Percentiles rank a stretch among this genome's conserved stretches.
Evolutionary conservation across 1,140 invertebrate genomes (phyloP).

Genomic region (Chlorops oryzae): DNA sequence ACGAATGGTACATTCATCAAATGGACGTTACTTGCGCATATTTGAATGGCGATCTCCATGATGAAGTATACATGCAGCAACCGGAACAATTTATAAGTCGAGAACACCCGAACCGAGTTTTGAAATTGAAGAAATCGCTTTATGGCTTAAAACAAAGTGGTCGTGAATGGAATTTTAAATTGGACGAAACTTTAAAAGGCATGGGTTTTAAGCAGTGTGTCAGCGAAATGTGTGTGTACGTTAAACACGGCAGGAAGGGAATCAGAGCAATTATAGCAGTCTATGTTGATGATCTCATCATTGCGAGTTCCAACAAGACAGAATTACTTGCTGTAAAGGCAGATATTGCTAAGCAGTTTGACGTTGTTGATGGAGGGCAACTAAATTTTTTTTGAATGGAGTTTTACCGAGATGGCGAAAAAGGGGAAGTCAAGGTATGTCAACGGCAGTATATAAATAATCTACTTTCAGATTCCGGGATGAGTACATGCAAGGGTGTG

Average conservation of each 20-base stretch:
- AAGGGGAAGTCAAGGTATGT: too few species aligned
- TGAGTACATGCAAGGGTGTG: too few species aligned
- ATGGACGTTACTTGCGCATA: conserved; percentile 9
- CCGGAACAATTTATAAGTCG: conserved; percentile 2
- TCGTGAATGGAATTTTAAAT: conserved; percentile 24
- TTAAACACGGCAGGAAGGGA: neutral
- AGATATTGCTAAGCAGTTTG: too few species aligned
- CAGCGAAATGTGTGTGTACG: conserved; percentile 25
- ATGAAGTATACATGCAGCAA: conserved; percentile 13
- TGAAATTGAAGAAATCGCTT: conserved; percentile 25
- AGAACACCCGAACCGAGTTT: conserved; percentile 24
- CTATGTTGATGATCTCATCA: conserved; percentile 12
- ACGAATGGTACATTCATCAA: conserved; percentile 7
- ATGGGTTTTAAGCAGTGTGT: conserved; percentile 23
- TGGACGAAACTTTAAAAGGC: conserved; percentile 25
- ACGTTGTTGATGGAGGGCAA: too few species aligned
- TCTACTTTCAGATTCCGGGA: too few species aligned
- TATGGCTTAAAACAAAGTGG: conserved; percentile 33
- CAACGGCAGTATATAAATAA: too few species aligned
- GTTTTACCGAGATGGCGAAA: too few species aligned
- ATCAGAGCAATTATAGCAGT: conserved; percentile 1
- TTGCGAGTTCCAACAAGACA: too few species aligned
- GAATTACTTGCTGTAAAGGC: too few species aligned
- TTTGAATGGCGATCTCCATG: conserved; percentile 10
- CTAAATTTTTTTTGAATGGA: too few species aligned